These are phyloP conservation scores for Triplophysa rosa DNA, from an alignment of 2,113 vertebrate genomes.

Conservation along the genomic window DNA sequence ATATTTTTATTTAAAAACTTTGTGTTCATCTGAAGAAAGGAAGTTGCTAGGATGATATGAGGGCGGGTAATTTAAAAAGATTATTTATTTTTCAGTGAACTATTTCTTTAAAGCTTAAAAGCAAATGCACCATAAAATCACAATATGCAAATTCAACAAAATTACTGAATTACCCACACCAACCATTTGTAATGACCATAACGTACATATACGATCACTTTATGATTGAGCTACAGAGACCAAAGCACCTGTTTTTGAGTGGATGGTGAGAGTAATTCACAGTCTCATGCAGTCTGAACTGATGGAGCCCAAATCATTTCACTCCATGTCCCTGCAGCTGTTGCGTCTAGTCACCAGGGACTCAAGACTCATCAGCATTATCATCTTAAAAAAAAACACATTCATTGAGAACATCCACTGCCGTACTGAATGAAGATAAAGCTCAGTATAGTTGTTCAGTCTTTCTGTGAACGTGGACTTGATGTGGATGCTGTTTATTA, in stretches of 20 bases:
- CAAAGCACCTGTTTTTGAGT: conserved; percentile 15
- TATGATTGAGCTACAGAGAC: conserved; percentile 12
- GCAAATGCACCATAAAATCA: neutral
- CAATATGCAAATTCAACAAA: conserved; percentile 2
- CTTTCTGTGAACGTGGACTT: neutral
- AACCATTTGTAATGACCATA: neutral
- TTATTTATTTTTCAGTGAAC: too few species aligned
- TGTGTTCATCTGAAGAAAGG: too few species aligned
- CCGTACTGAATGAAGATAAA: neutral
- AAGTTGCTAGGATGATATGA: too few species aligned
- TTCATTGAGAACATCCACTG: neutral
- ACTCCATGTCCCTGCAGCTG: conserved; percentile 32
- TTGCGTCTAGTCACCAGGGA: neutral
- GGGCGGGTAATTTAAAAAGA: too few species aligned
- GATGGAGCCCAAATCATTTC: neutral
- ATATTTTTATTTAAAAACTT: too few species aligned
- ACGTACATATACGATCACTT: neutral
- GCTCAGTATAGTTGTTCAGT: neutral
- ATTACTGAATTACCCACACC: conserved; percentile 13
- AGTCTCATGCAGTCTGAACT: conserved; percentile 34
- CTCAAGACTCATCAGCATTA: conserved; percentile 12
- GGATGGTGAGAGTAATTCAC: neutral
- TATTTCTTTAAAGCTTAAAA: too few species aligned
- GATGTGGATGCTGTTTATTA: neutral
- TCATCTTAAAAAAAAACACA: conserved; percentile 16